Conservation (phyloP, 2,797 vertebrate species). For the Hippopotamyrus pictus region DNA sequence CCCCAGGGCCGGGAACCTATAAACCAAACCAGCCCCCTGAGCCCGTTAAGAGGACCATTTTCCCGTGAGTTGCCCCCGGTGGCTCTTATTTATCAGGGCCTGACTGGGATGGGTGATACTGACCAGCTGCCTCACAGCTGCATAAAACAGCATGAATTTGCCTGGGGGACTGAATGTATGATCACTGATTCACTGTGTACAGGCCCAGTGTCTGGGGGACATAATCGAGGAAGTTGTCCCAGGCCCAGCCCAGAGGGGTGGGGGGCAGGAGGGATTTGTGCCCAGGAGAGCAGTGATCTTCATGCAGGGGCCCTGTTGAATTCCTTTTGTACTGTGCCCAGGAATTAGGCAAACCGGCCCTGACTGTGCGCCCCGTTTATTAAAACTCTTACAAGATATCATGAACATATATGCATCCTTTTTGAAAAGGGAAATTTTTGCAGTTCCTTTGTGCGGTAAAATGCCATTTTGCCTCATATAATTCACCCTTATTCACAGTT, state of each 20-base stretch:
- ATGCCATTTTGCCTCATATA: background rate
- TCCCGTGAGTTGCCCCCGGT: slow-evolving; percentile 49
- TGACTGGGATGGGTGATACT: background rate
- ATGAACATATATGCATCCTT: background rate
- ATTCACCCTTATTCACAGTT: background rate
- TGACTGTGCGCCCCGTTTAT: background rate
- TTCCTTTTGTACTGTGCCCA: background rate
- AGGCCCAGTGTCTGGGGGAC: background rate
- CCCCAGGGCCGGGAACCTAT: slow-evolving; percentile 62
- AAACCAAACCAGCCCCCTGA: slow-evolving; percentile 45
- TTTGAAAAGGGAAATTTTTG: background rate
- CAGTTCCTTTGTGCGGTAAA: background rate
- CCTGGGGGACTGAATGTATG: background rate
- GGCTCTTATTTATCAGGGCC: background rate
- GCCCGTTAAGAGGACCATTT: slow-evolving; percentile 39
- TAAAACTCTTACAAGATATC: background rate
- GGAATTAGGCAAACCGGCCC: background rate
- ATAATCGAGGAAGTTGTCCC: background rate
- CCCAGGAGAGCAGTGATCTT: background rate
- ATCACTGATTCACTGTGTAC: background rate
- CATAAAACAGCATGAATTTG: background rate
- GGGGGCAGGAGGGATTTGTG: background rate
- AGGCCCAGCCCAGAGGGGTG: background rate
- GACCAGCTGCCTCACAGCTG: background rate
- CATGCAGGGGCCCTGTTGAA: background rate